phyloP scores from a whole-genome alignment of 2,113 vertebrate species.

The Theristicus caerulescens region DNA sequence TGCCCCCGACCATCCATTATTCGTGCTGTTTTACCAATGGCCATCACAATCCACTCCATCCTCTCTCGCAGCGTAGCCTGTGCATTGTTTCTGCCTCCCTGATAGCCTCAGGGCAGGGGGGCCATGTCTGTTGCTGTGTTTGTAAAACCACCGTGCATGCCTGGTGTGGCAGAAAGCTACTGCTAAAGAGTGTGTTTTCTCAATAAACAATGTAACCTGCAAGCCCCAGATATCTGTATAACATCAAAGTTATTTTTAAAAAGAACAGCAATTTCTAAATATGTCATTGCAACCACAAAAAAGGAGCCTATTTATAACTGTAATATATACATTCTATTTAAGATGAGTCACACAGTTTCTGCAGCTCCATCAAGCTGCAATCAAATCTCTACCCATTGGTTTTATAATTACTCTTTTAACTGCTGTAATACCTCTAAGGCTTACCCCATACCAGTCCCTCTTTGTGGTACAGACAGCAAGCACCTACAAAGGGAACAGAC shows the following conservation, averaged over 20 bases:
- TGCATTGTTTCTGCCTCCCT: neutral
- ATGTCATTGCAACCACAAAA: neutral
- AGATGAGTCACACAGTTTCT: constrained; percentile 6
- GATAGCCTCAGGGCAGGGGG: neutral
- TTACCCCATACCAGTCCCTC: neutral
- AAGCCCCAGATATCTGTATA: neutral
- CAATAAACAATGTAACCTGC: neutral
- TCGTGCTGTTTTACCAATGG: neutral
- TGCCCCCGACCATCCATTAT: neutral
- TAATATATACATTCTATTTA: neutral
- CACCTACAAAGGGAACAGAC: neutral
- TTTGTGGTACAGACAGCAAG: neutral
- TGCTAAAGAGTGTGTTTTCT: neutral
- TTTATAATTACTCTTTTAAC: neutral
- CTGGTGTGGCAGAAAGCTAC: neutral
- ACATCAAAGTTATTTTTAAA: neutral
- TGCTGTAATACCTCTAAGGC: neutral
- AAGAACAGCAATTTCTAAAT: constrained; percentile 25
- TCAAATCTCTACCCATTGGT: neutral
- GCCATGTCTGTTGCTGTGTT: neutral
- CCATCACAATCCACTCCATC: neutral
- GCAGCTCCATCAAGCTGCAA: neutral
- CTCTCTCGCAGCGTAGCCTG: neutral
- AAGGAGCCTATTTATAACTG: constrained; percentile 4
- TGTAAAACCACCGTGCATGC: neutral